These are phyloP conservation scores for Beroe ovata DNA, from an alignment of 37 sponge, comb jelly and placozoan species.

Conservation along the genomic window DNA sequence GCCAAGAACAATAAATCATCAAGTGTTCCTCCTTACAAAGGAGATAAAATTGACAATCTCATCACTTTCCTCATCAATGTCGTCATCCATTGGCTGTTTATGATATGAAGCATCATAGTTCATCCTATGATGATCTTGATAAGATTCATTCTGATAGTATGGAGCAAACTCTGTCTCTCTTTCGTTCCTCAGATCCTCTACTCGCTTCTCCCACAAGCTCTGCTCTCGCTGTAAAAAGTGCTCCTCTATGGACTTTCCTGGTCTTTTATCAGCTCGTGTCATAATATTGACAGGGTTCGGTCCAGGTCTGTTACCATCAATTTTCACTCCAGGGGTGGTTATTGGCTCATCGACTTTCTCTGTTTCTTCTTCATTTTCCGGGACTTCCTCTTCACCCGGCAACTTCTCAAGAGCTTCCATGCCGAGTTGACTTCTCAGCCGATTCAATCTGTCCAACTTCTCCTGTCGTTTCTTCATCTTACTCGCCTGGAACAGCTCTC, in stretches of 20 bases:
- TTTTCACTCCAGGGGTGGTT: neutral
- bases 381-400: neutral
- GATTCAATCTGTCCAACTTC: slow-evolving; percentile 63
- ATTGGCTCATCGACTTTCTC: neutral
- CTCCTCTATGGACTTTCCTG: slow-evolving; percentile 47
- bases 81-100: no score
- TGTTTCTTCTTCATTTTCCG: neutral
- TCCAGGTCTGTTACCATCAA: neutral
- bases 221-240: slow-evolving; percentile 10
- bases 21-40: slow-evolving; percentile 19
- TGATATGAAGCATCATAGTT: no score
- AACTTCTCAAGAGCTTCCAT: neutral
- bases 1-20: no score
- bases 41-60: slow-evolving; percentile 52
- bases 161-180: slow-evolving; percentile 56
- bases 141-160: neutral
- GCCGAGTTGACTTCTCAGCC: neutral
- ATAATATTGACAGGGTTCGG: neutral
- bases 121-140: no score
- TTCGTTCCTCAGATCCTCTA: slow-evolving; percentile 39
- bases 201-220: slow-evolving; percentile 30
- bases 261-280: no score
- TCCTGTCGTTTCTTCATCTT: slow-evolving; percentile 26
- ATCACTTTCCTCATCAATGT: slow-evolving; percentile 18
- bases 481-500: slow-evolving; percentile 33